Evolutionary conservation across 2,797 vertebrate species (phyloP), one percentile per base, ranked within the genome.

Genomic region (Pseudopleuronectes americanus): DNA sequence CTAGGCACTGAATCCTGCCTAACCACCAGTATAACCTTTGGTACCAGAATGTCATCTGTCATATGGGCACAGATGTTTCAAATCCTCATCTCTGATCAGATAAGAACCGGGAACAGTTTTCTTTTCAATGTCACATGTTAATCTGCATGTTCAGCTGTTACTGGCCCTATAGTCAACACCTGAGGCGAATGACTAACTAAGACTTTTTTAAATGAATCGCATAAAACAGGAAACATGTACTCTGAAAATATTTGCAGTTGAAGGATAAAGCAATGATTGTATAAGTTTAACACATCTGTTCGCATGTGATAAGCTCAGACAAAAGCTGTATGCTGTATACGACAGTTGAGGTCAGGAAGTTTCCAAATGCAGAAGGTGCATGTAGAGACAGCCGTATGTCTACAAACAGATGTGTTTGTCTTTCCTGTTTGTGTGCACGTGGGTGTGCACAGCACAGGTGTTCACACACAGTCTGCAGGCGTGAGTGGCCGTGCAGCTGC

Each of bases 1-100:
- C 52, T 17, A 61, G 68, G 31, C 41, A 67, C 22, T 2, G 13
- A 68, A 57, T 60, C 53, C 48, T 58, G 6, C 54, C 57, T 17
- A 63, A 72, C 62, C 74, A 79, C 66, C 70, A 77, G 80, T 73
- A 79, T 63, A 84, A 78, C 64, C 65, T 80, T 55, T 80, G 71
- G 31, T 55, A 61, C 53, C 65, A 57, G 21, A 45, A 19, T 45
- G 43, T 45, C 43, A 45, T 14, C 43, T 2, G 16, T 45, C 43
- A 45, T 45, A 16, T 45, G 43, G 54, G 19, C 26, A 33, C 8
- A n/a, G 54, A 56, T 45, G 26, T 56, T 31, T n/a, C 17, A 56
- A 65, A 52, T 14, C 8, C 17, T 1, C 43, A 26, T 17, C 10
- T 41, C n/a, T 55, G 48, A 14, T 68, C 13, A 52, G 51, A 59